phyloP scores from a whole-genome alignment of 2,888 invertebrate genomes.

The Zonitis immaculata region DNA sequence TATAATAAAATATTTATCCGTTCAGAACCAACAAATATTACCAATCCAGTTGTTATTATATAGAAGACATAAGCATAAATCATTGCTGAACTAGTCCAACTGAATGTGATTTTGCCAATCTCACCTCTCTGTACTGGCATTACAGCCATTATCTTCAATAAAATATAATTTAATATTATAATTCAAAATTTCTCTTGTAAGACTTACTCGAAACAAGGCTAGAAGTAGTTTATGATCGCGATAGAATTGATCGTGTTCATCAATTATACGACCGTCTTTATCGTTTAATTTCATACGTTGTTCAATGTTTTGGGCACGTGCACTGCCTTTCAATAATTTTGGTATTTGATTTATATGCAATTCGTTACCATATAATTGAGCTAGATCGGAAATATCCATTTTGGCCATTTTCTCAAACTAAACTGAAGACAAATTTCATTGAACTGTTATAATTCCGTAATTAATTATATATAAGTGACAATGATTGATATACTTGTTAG shows the following conservation, averaged over 20 bases:
- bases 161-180: background rate
- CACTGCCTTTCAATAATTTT: constrained; percentile 30
- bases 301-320: constrained; percentile 35
- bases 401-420: background rate
- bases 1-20: constrained; percentile 57
- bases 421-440: too few species aligned
- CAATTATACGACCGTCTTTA: constrained; percentile 55
- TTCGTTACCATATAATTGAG: constrained; percentile 26
- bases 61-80: constrained; percentile 63
- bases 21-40: constrained; percentile 59
- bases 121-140: constrained; percentile 55
- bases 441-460: too few species aligned
- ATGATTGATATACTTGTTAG: too few species aligned
- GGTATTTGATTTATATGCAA: constrained; percentile 21
- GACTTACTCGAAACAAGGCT: constrained; percentile 52
- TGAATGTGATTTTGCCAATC: constrained; percentile 56
- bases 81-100: constrained; percentile 60
- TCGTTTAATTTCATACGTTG: constrained; percentile 52
- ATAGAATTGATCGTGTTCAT: constrained; percentile 61
- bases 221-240: constrained; percentile 61
- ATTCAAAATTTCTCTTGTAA: background rate
- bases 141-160: constrained; percentile 53
- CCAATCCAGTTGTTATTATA: constrained; percentile 54
- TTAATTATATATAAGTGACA: background rate
- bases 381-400: constrained; percentile 21